Evolutionary conservation across 2,113 vertebrate genomes (phyloP), one percentile per base, ranked within the genome.

Genomic region (Azemiops feae): DNA sequence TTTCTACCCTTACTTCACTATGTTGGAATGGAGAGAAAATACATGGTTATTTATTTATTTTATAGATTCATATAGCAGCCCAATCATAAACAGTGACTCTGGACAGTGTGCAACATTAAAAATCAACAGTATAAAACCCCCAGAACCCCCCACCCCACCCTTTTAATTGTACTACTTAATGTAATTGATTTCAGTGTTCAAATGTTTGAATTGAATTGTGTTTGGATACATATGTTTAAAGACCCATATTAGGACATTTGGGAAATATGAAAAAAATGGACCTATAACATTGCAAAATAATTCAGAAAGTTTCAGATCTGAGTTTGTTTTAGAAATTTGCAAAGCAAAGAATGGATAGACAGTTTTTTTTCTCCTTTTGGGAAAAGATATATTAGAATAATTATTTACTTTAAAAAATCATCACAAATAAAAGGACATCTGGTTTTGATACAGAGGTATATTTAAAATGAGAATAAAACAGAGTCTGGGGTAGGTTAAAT

Each of bases 401-500:
- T 81, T 43, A 34, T 43, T 43, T 43, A 81, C 18, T 81, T 43
- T 9, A 22, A 34, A 74, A 14, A 25, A 81, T 27, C 55, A 94
- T 94, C 95, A 50, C 53, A 90, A 30, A 0, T 69, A 14, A 47
- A 91, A 93, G 11, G 20, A 88, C 89, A 85, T 88, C 91, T 95
- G 69, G 34, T 50, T 95, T 96, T 95, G 55, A 90, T 8, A 94
- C 47, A 30, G 86, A 43, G 16, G 5, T 57, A 23, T 54, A 88
- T 47, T 90, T 88, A 54, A 92, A 25, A 89, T 89, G 16, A 88
- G 88, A 94, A 95, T 89, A 86, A 92, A 95, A 93, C 81, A 95
- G 93, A 88, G 45, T 81, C 10, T 81, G 74, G 74, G 74, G 34
- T 81, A 81, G 85, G 22, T 34, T 93, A 22, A 52, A 86, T 88